phyloP scores from a whole-genome alignment of 2,113 vertebrate species.

The Coryphaenoides rupestris region DNA sequence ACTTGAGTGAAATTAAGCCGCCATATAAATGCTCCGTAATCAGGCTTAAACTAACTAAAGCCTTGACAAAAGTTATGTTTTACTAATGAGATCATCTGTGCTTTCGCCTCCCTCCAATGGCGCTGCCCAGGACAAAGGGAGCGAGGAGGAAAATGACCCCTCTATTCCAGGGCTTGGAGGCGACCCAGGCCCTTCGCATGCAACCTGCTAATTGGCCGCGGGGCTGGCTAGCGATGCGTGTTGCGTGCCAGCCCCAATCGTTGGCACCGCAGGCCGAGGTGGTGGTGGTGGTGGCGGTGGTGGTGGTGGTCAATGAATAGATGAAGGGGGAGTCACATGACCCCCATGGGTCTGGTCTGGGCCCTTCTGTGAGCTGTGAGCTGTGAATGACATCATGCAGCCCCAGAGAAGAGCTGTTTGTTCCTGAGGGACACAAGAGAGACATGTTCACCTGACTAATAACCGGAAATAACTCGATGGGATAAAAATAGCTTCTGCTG shows the following conservation, averaged over 20 bases:
- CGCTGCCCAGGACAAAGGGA: slow-evolving; percentile 16
- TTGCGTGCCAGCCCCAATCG: slow-evolving; percentile 76
- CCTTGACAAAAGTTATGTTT: slow-evolving; percentile 63
- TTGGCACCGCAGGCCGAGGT: slow-evolving; percentile 54
- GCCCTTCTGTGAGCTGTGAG: neutral
- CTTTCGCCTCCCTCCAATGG: slow-evolving; percentile 36
- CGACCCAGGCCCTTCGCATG: slow-evolving; percentile 64
- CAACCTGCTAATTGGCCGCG: slow-evolving; percentile 63
- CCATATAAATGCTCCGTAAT: slow-evolving; percentile 17
- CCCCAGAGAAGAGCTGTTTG: slow-evolving; percentile 47
- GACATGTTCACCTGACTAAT: too few species aligned
- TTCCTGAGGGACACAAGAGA: slow-evolving; percentile 33
- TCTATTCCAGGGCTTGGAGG: slow-evolving; percentile 42
- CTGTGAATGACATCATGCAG: slow-evolving; percentile 50
- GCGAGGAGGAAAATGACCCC: slow-evolving; percentile 49
- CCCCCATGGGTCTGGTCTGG: slow-evolving; percentile 11
- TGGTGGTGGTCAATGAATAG: slow-evolving; percentile 68
- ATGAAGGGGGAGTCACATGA: slow-evolving; percentile 67
- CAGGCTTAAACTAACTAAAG: slow-evolving; percentile 41
- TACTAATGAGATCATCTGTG: slow-evolving; percentile 65
- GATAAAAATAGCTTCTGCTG: too few species aligned
- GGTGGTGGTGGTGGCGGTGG: too few species aligned
- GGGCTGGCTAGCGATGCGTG: slow-evolving; percentile 52
- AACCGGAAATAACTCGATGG: too few species aligned
- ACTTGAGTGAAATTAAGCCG: slow-evolving; percentile 1